Base-by-base conservation (phyloP, 2,113 vertebrate species). In the Mastomys natalensis region DNA sequence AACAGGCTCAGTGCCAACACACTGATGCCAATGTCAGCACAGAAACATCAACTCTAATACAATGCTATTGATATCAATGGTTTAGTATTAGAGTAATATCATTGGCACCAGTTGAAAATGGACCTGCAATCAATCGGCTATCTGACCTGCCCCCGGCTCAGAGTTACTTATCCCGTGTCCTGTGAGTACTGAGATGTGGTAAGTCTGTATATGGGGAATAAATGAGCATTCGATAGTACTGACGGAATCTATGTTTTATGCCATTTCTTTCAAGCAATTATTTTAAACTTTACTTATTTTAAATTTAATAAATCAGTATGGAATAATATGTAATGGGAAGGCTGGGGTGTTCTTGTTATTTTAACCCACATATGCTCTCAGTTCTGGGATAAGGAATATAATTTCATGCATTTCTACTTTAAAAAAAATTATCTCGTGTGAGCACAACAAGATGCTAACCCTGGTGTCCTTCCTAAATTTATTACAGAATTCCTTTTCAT, bases 1-100 rank as follows among this genome's bases (percentile, higher is more conserved):
- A 97, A 89, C 1, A 95, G 93, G 85, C 92, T 78, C 90, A 86
- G 86, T 68, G 95, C 90, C 96, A 97, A 95, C 85, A 95, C 89
- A 93, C 90, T 68, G 70, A 90, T 97, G 80, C 92, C 89, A 97
- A 55, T 89, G 51, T 95, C 92, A 93, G 84, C 95, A 92, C 19
- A 87, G 90, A 80, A 95, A 94, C 91, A 94, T 89, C 66, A 95
- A 82, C 77, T 93, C 53, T 82, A 95, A 82, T 48, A 60, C 60
- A 89, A 70, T 2, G 19, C 7, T 88, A 86, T 89, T 88, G 81
- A 76, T 88, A 95, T 68, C 64, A 95, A 34, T 77, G 77, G 92
- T 92, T 97, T 86, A 66, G 34, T 90, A 21, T 86, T 95, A 96
- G n/a, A 93, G 90, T 92, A 90, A 90, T 87, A 64, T 90, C 45